phyloP scores from a whole-genome alignment of 2,888 invertebrate species.

The Melikaiella ostensackeni region DNA sequence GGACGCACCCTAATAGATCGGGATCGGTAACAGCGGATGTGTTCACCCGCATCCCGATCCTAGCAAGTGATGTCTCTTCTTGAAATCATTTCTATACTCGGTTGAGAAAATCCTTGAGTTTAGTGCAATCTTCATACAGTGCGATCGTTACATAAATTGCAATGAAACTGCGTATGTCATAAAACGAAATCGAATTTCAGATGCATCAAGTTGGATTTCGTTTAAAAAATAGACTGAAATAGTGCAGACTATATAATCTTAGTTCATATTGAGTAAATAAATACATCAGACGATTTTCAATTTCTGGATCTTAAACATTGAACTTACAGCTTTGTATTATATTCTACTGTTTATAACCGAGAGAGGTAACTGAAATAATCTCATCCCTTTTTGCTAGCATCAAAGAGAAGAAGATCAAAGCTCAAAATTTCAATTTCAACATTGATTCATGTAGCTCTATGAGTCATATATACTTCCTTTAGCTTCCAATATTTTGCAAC shows the following conservation, averaged over 20 bases:
- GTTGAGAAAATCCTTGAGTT: constrained; percentile 11
- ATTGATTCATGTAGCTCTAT: too few relatives aligned
- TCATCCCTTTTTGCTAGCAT: too few relatives aligned
- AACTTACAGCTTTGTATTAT: too few relatives aligned
- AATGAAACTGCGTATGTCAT: neutral
- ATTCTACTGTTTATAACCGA: too few relatives aligned
- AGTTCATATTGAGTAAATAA: neutral
- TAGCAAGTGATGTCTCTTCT: neutral
- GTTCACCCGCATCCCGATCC: constrained; percentile 9
- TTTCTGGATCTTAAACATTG: too few relatives aligned
- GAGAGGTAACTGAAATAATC: too few relatives aligned
- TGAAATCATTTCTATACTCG: neutral
- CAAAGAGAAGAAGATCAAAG: too few relatives aligned
- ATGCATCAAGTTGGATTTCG: neutral
- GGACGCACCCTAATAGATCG: constrained; percentile 50
- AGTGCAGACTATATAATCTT: neutral
- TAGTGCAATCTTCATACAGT: neutral
- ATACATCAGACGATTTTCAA: neutral
- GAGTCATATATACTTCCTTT: too few relatives aligned
- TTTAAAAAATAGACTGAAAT: neutral
- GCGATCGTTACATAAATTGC: neutral
- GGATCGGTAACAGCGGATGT: constrained; percentile 31
- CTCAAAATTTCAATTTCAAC: too few relatives aligned
- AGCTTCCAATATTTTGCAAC: too few relatives aligned
- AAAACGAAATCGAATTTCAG: neutral